Conservation (phyloP, 2,113 vertebrate genomes). For the Anguilla rostrata region DNA sequence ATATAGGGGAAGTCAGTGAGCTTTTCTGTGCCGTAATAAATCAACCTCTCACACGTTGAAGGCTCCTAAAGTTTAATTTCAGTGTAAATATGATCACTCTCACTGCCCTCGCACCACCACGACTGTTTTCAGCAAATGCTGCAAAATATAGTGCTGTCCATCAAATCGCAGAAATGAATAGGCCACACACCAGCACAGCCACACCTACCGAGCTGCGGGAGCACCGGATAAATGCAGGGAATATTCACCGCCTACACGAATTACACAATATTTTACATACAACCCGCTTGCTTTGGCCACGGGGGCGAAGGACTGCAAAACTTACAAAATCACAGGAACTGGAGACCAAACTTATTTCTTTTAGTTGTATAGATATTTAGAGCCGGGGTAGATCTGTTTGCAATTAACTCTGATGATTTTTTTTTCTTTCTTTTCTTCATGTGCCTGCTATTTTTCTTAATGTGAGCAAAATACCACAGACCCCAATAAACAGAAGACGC, state of each 20-base stretch:
- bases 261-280: background rate
- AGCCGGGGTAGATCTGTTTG: constrained; percentile 52
- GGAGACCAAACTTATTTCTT: background rate
- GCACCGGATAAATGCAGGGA: background rate
- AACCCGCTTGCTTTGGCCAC: constrained; percentile 63
- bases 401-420: constrained; percentile 56
- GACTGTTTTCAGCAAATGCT: constrained; percentile 10
- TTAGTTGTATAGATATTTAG: background rate
- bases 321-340: constrained; percentile 30
- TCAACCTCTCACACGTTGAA: constrained; percentile 52
- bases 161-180: background rate
- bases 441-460: constrained; percentile 41
- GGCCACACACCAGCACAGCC: background rate
- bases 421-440: constrained; percentile 35
- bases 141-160: background rate
- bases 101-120: background rate
- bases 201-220: background rate
- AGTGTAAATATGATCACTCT: constrained; percentile 46
- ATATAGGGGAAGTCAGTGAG: background rate
- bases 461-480: constrained; percentile 59
- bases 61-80: constrained; percentile 37
- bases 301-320: constrained; percentile 35
- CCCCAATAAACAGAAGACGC: constrained; percentile 64
- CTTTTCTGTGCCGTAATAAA: constrained; percentile 44
- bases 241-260: background rate